A percentile compares a stretch with the other conserved stretches of the same genome.
These are phyloP conservation scores for Hydractinia symbiolongicarpus DNA, from an alignment of 30 jellyfish, hydroid and myxozoan species.

Conservation along the genomic window DNA sequence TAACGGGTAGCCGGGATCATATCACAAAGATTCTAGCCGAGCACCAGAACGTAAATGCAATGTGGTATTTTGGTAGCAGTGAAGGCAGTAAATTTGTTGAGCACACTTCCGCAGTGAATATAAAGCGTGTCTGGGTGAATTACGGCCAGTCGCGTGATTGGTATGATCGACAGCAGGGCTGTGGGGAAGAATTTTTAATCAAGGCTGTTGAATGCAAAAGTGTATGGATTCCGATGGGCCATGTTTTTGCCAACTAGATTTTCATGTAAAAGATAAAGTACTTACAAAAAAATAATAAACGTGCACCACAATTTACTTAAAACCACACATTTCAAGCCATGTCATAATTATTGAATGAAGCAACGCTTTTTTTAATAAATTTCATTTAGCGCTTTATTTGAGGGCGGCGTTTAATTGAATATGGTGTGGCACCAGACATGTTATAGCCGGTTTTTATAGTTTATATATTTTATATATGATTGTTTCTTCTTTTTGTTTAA, in stretches of 20 bases:
- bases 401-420: too few relatives aligned
- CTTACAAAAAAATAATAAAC: too few relatives aligned
- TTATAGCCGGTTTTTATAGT: too few relatives aligned
- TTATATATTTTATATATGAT: too few relatives aligned
- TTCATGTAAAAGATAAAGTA: background rate
- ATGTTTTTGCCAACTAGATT: constrained; percentile 70
- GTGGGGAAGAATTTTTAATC: constrained; percentile 87
- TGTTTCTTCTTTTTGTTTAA: too few relatives aligned
- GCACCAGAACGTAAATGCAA: constrained; percentile 89
- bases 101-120: constrained; percentile 73
- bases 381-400: too few relatives aligned
- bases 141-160: constrained; percentile 96
- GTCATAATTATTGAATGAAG: too few relatives aligned
- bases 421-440: too few relatives aligned
- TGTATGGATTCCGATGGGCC: constrained; percentile 98
- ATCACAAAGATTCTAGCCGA: constrained; percentile 76
- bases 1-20: constrained; percentile 96
- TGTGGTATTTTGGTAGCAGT: constrained; percentile 94
- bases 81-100: constrained; percentile 97
- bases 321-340: too few relatives aligned
- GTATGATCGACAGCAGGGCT: constrained; percentile 78
- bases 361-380: too few relatives aligned
- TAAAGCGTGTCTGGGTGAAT: constrained; percentile 94
- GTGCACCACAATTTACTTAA: too few relatives aligned
- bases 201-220: constrained; percentile 88